Base-by-base conservation (phyloP, 1,140 invertebrate species). In the Ruditapes philippinarum region DNA sequence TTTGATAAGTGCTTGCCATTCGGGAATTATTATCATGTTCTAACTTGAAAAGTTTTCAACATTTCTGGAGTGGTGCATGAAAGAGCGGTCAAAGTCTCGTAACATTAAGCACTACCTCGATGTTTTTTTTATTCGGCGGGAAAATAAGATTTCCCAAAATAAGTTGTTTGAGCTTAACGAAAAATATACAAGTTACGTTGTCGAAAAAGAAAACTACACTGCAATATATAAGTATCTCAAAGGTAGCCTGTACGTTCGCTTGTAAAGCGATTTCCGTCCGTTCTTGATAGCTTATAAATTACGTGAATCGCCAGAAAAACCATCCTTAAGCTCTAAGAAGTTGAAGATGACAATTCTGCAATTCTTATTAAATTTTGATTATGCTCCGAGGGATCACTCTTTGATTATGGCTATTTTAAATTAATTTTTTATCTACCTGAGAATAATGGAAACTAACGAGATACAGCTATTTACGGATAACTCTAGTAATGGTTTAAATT, bases 81-180 rank as follows among this genome's bases (percentile, higher is more conserved):
- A 38, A 3, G 33, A 57, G n/a, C 45, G 33, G 0, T 33, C 31
- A 22, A 57, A 36, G 0, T 33, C n/a, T 2, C 33, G 25, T 14
- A 36, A 85, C 5, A 9, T 85, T 14, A 22, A 49, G 22, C 82
- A 85, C 45, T 85, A 85, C 42, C 40, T 85, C 3, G 82, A 85
- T 85, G 68, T 74, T 38, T 74, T 74, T 73, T 36, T 73, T 14
- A 38, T 73, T 74, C 42, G 65, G 5, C 49, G 65, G 2, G 40
- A 62, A 36, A 36, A 68, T 42, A 40, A 51, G 9, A 40, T 82
- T 17, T 60, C 80, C 1, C 33, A 28, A 0, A 22, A 42, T 7
- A 82, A 82, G 49, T 31, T 82, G 7, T 1, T 28, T 1, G 57
- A 82, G n/a, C 25, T 82, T 5, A 54, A 17, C 25, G 22, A 40